Percentiles rank a stretch among this genome's conserved stretches.
phyloP scores from a whole-genome alignment of 2,797 vertebrate genomes.

The Peromyscus attwateri region DNA sequence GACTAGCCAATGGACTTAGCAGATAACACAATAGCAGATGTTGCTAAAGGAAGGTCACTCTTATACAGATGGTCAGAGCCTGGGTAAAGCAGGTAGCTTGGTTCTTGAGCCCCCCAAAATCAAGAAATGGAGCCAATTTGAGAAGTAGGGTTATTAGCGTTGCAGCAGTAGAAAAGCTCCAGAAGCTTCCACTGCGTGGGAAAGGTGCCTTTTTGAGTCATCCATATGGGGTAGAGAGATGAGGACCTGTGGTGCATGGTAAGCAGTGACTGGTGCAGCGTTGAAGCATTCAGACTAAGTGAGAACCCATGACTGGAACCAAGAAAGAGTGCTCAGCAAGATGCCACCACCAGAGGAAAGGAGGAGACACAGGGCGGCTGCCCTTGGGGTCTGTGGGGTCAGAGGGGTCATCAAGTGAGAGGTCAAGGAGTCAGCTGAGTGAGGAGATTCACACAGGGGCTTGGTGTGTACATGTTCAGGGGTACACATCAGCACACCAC shows the following conservation, averaged over 20 bases:
- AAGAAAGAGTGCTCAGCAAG: not conserved
- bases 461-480: not conserved
- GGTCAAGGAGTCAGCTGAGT: not conserved
- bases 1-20: not conserved
- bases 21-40: not conserved
- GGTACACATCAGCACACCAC: not conserved
- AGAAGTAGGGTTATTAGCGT: not conserved
- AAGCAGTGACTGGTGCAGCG: not conserved
- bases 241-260: not conserved
- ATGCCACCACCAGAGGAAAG: not conserved
- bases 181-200: too few relatives aligned
- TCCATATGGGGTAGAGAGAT: accelerated
- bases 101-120: not conserved
- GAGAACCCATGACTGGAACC: not conserved
- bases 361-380: too few relatives aligned
- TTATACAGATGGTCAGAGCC: not conserved
- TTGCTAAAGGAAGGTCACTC: accelerated
- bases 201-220: not conserved
- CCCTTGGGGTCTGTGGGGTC: not conserved
- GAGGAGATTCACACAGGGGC: not conserved
- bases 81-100: not conserved
- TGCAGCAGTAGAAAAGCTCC: accelerated
- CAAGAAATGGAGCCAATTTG: not conserved
- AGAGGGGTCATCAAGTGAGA: not conserved
- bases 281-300: not conserved